Evolutionary conservation across 1,140 invertebrate species (phyloP).

Genomic region (Cheumatopsyche charites): DNA sequence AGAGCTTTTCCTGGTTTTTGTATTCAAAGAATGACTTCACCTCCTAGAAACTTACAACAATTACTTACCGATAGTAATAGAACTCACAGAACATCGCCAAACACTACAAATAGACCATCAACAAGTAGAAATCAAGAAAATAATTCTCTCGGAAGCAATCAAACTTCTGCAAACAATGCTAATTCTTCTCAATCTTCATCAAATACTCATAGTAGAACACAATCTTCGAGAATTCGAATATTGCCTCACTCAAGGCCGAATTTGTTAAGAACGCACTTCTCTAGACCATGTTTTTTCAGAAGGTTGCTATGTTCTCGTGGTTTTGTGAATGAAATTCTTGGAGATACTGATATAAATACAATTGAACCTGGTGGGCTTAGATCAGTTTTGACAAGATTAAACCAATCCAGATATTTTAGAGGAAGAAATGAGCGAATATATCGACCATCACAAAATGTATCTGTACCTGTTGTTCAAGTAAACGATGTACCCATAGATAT

Average conservation of each 20-base stretch:
- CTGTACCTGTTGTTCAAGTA: slow-evolving; percentile 65
- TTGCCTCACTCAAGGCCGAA: slow-evolving; percentile 25
- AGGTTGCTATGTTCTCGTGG: slow-evolving; percentile 35
- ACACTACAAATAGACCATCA: not conserved
- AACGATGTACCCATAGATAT: slow-evolving; percentile 64
- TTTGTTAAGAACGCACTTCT: not conserved
- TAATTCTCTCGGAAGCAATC: slow-evolving; percentile 2
- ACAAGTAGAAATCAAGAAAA: slow-evolving; percentile 42
- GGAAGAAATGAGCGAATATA: not conserved
- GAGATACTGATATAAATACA: not conserved
- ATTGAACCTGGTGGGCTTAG: not conserved
- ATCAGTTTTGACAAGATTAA: not conserved
- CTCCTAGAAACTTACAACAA: slow-evolving; percentile 5
- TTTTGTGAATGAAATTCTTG: slow-evolving; percentile 30
- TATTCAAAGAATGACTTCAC: not conserved
- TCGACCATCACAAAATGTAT: slow-evolving; percentile 44
- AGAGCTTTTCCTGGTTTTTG: not conserved
- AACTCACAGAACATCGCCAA: not conserved
- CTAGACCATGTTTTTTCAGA: slow-evolving; percentile 28
- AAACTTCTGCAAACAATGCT: not conserved
- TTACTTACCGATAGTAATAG: not conserved
- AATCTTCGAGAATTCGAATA: not conserved
- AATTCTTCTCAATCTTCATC: not conserved
- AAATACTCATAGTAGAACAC: not conserved
- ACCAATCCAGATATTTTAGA: not conserved